A percentile compares a stretch with the other conserved stretches of the same genome.
phyloP scores from a whole-genome alignment of 2,113 vertebrate genomes.

The Vicugna pacos region DNA sequence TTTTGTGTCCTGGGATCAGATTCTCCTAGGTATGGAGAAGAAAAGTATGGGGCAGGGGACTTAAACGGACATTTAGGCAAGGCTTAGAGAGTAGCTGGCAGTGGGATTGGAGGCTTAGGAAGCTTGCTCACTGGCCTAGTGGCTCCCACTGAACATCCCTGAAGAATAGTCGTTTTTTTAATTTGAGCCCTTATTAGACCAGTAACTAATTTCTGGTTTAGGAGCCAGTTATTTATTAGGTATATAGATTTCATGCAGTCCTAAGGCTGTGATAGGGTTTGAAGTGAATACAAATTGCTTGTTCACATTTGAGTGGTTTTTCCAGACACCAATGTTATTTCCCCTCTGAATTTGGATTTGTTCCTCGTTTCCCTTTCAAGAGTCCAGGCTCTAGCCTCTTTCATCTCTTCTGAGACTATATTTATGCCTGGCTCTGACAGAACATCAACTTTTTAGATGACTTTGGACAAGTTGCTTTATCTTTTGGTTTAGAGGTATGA shows the following conservation, averaged over 20 bases:
- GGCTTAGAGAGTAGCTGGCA: background rate
- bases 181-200: background rate
- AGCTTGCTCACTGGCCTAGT: background rate
- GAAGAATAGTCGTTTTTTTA: slow-evolving; percentile 44
- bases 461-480: background rate
- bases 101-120: background rate
- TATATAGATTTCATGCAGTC: background rate
- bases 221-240: background rate
- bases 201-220: background rate
- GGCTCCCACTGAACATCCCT: background rate
- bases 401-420: background rate
- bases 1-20: background rate
- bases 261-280: background rate
- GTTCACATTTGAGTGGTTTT: background rate
- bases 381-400: background rate
- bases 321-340: background rate
- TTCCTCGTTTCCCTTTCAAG: background rate
- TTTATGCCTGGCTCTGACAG: background rate
- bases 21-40: background rate
- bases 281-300: background rate
- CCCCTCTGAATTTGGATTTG: background rate
- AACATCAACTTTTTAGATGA: slow-evolving; percentile 21
- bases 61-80: background rate
- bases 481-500: background rate
- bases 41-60: background rate